A percentile compares a stretch with the other conserved stretches of the same genome.
phyloP scores from a whole-genome alignment of 2,113 vertebrate species.

The Tamias sibiricus region DNA sequence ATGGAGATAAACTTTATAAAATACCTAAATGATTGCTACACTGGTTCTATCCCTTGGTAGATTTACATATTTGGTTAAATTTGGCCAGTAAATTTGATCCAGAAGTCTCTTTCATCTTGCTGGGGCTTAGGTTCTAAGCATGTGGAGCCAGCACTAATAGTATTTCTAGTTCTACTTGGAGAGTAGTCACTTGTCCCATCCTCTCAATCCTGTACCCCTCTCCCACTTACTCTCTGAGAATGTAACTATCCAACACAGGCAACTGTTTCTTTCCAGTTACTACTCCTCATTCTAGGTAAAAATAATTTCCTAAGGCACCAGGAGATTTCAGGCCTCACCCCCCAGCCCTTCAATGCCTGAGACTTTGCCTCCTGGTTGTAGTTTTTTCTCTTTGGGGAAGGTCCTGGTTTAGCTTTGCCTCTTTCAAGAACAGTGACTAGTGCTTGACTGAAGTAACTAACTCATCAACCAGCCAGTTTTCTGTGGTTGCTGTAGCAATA shows the following conservation, averaged over 20 bases:
- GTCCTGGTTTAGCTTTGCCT: neutral
- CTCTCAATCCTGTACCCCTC: fast-evolving
- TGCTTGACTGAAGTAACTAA: neutral
- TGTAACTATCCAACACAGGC: neutral
- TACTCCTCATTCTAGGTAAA: neutral
- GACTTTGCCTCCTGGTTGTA: neutral
- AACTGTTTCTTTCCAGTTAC: neutral
- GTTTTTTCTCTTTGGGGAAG: neutral
- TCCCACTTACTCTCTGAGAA: neutral
- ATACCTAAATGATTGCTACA: neutral
- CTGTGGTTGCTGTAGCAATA: neutral
- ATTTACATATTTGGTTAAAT: conserved; percentile 13
- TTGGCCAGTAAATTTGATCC: neutral
- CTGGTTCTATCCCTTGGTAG: neutral
- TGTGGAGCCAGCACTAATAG: neutral
- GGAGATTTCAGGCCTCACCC: neutral
- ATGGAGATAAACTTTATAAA: neutral
- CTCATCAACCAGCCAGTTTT: neutral
- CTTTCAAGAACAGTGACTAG: conserved; percentile 3
- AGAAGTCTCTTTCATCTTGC: neutral
- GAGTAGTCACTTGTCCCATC: neutral
- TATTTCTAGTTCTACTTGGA: neutral
- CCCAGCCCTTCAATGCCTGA: neutral
- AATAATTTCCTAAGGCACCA: neutral
- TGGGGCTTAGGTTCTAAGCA: neutral